Conservation (phyloP, 2,797 vertebrate species). For the Xenentodon cancila region DNA sequence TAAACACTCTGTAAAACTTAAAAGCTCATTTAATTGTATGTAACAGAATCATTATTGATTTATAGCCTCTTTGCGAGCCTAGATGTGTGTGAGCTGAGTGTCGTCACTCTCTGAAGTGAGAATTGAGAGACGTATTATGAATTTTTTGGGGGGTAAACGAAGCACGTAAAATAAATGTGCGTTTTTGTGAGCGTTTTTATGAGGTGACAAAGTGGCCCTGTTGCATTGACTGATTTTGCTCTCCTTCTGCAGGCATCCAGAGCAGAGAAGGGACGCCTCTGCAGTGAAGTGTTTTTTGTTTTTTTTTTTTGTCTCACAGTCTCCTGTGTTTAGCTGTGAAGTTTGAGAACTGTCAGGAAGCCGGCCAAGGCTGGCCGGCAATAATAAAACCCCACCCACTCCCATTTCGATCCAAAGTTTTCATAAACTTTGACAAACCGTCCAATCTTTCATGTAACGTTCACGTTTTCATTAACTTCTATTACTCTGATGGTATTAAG, state of each 20-base stretch:
- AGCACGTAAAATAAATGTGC: constrained; percentile 75
- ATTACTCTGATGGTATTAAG: constrained; percentile 47
- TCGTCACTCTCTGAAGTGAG: constrained; percentile 78
- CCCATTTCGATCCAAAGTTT: constrained; percentile 60
- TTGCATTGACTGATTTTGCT: constrained; percentile 68
- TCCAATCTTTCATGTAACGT: constrained; percentile 30
- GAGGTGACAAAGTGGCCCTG: constrained; percentile 57
- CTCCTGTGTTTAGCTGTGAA: constrained; percentile 64
- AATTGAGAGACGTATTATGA: constrained; percentile 80
- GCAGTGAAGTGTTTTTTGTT: constrained; percentile 66
- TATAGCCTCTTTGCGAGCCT: constrained; percentile 82
- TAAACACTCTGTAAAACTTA: constrained; percentile 93
- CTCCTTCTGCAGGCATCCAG: constrained; percentile 55
- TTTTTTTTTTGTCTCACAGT: constrained; percentile 72
- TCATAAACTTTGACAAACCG: constrained; percentile 70
- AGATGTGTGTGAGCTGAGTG: constrained; percentile 78
- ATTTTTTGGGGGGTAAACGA: constrained; percentile 66
- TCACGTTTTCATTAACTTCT: constrained; percentile 46
- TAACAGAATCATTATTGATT: constrained; percentile 88
- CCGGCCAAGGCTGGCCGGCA: constrained; percentile 57
- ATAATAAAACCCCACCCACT: constrained; percentile 60
- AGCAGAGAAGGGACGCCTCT: constrained; percentile 57
- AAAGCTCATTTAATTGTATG: constrained; percentile 91
- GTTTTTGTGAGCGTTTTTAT: constrained; percentile 66
- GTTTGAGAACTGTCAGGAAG: constrained; percentile 71